phyloP scores from a whole-genome alignment of 2,888 invertebrate genomes.

The Leptinotarsa peninsularis region DNA sequence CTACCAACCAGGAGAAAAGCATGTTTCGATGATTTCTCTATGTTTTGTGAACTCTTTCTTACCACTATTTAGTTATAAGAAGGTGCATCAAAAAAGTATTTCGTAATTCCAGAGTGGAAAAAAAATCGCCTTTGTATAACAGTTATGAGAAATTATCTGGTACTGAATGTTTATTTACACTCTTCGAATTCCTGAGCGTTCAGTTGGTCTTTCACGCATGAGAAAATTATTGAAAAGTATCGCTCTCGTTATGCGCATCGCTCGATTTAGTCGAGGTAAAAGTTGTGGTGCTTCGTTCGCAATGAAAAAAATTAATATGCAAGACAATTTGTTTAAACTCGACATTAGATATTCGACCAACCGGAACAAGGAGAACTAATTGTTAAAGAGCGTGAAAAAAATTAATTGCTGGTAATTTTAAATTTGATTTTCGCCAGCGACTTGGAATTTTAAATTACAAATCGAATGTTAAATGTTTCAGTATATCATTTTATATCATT shows the following conservation, averaged over 20 bases:
- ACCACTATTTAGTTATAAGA: no score
- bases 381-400: conserved; percentile 28
- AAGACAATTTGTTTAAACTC: conserved; percentile 34
- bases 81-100: no score
- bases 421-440: not conserved
- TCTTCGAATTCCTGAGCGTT: conserved; percentile 8
- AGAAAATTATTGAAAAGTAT: conserved; percentile 17
- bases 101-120: not conserved
- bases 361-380: conserved; percentile 26
- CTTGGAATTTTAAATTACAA: not conserved
- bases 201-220: conserved; percentile 8
- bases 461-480: not conserved
- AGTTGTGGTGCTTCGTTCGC: conserved; percentile 29
- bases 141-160: not conserved
- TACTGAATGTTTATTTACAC: not conserved
- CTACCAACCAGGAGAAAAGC: no score
- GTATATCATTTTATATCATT: not conserved
- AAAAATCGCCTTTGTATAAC: not conserved
- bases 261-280: conserved; percentile 28
- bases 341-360: conserved; percentile 29
- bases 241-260: conserved; percentile 1
- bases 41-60: no score
- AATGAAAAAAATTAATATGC: conserved; percentile 35
- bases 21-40: no score
- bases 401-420: conserved; percentile 16